Base-by-base conservation (phyloP, 2,888 invertebrate genomes). In the Andrena praecox region DNA sequence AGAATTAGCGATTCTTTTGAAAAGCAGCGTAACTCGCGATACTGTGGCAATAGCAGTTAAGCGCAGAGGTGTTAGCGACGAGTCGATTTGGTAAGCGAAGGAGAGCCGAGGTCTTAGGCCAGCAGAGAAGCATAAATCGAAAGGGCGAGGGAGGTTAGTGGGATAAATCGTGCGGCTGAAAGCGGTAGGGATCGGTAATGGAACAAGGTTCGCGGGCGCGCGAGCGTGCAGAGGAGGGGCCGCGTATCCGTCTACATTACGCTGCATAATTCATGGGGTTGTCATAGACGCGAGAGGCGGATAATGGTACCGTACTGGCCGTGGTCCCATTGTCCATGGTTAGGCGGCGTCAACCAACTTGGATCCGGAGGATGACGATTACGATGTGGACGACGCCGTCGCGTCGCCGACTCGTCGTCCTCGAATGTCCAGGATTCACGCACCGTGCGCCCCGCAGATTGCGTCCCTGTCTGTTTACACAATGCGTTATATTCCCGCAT, bases 201-300 rank as follows among this genome's bases (percentile, higher is more conserved):
- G 89, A 90, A 88, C 87, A 89, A 89, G 87, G 83, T 84, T 83
- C 75, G 52, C 60, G 62, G 62, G 54, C 33, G 80, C 50, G 73
- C 35, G 63, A 70, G 66, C 78, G 82, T 71, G 64, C 75, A 64
- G 72, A 64, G 82, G 80, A 80, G 76, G 87, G 84, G 74, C 77
- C 85, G 87, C 90, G 91, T 92, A 93, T 93, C 91, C 92, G 92
- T 92, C 91, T 93, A 92, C 91, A 91, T 92, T 92, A 91, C 91
- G 91, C 92, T 93, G 93, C 93, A 93, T 93, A 93, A 93, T 93
- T 93, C 93, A 93, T 93, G 89, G 90, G 88, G 86, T 90, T 92
- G 93, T 93, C 93, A 93, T 92, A 92, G 92, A 90, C 91, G 93
- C 92, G 92, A 91, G 91, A 93, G 92, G 91, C 90, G 91, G 92